Base-by-base conservation (phyloP, 1,140 invertebrate species). In the Mamestra configurata region DNA sequence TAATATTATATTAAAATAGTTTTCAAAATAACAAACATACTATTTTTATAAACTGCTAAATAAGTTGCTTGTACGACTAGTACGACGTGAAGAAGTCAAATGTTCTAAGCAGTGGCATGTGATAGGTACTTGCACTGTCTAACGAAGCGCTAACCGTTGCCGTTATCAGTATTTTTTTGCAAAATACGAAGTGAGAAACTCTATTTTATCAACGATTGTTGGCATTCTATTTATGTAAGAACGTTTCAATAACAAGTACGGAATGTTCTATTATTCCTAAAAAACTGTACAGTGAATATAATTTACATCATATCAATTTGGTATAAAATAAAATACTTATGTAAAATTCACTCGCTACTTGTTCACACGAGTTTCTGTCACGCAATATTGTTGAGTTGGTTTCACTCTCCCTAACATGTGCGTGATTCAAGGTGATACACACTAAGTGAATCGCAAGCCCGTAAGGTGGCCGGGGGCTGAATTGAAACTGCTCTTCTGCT, bases 341-440 rank as follows among this genome's bases (percentile, higher is more conserved):
- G 71, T 77, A 64, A 77, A 77, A 64, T 66, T 64, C 55, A 77
- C 57, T 77, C 27, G 43, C 18, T 15, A 10, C 43, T 13, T 77
- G 76, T 77, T 77, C 76, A 66, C 76, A 77, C 49, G 64, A 68
- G 59, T 27, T 77, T 51, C 46, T 66, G 64, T 68, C 76, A 77
- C 76, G 76, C 76, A 68, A 77, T 64, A 64, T 77, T 53, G 76
- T 53, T 18, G 61, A 66, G 55, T 64, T 31, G 37, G 40, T 77
- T 77, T 49, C 40, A 73, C 71, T 73, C 49, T 57, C 51, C 71
- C 51, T 57, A 68, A 68, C 64, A 27, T 27, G 20, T 22, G 64
- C 37, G 64, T 68, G 40, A 22, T 68, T 46, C 40, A 68, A 68
- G 40, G 37, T 68, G 64, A 68, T 68, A 64, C 31, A 40, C n/a